Evolutionary conservation across 1,140 invertebrate genomes (phyloP).

Genomic region (Drosophila sechellia): DNA sequence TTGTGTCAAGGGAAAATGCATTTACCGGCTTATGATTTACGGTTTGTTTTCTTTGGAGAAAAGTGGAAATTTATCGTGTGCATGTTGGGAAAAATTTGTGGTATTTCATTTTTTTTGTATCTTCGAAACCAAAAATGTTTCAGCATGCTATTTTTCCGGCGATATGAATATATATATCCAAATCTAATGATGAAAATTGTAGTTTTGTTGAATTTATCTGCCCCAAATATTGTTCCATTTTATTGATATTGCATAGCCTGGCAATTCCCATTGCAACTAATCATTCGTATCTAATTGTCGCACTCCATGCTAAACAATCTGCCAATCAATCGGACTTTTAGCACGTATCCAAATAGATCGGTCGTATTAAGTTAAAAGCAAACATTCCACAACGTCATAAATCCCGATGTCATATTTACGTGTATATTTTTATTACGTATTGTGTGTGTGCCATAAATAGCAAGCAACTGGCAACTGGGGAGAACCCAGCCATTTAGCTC

Average conservation of each 20-base stretch:
- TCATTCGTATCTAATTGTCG: slow-evolving; percentile 18
- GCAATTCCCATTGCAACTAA: not conserved
- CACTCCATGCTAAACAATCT: slow-evolving; percentile 19
- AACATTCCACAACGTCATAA: slow-evolving; percentile 34
- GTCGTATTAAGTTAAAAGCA: slow-evolving; percentile 4
- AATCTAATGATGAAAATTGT: too few relatives aligned
- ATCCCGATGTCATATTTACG: slow-evolving; percentile 24
- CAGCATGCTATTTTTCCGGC: not conserved
- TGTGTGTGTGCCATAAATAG: slow-evolving; percentile 45
- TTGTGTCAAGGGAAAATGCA: slow-evolving; percentile 1
- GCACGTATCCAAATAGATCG: slow-evolving; percentile 26
- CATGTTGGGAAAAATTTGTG: slow-evolving; percentile 8
- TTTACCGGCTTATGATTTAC: slow-evolving; percentile 32
- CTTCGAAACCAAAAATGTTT: not conserved
- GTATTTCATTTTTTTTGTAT: not conserved
- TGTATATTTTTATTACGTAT: slow-evolving; percentile 27
- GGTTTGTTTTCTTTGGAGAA: slow-evolving; percentile 10
- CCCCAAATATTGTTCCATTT: not conserved
- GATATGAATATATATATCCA: too few relatives aligned
- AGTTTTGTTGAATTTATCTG: not conserved
- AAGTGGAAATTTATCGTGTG: slow-evolving; percentile 6
- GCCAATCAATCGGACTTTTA: slow-evolving; percentile 18
- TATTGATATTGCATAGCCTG: not conserved
- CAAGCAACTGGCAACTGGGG: slow-evolving; percentile 40
- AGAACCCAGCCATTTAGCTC: slow-evolving; percentile 18